These are phyloP conservation scores for Gnathonemus echidnorhynchus DNA, from an alignment of 2,113 vertebrate species.

Conservation along the genomic window DNA sequence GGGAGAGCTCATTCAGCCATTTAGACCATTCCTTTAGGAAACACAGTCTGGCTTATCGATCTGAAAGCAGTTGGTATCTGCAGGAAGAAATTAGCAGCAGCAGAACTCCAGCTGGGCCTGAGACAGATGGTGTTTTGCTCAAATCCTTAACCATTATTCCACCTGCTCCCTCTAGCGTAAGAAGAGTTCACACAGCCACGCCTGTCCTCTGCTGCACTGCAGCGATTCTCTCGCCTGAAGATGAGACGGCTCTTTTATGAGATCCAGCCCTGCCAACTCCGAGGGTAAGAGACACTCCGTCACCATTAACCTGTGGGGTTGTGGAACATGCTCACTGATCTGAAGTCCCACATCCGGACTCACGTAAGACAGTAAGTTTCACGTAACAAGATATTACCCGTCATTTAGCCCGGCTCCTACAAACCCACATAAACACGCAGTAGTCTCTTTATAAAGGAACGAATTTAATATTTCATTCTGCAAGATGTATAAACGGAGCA, in stretches of 20 bases:
- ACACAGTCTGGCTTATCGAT: background rate
- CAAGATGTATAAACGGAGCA: background rate
- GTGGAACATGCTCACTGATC: background rate
- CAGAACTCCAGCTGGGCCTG: background rate
- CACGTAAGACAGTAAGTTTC: background rate
- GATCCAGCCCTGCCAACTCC: too few species aligned
- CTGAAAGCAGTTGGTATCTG: background rate
- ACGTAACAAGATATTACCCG: slow-evolving; percentile 11
- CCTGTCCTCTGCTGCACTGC: background rate
- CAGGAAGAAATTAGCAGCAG: background rate
- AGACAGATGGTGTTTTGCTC: background rate
- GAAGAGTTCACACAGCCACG: background rate
- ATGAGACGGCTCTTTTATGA: background rate
- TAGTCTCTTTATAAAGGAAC: background rate
- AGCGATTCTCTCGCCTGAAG: background rate
- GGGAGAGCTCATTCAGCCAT: background rate
- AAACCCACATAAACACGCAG: background rate
- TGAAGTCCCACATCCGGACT: background rate
- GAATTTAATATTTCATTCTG: background rate
- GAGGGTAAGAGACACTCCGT: background rate
- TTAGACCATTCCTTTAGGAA: background rate
- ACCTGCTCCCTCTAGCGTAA: background rate
- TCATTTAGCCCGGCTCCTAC: background rate
- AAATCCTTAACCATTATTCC: background rate
- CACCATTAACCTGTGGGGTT: background rate